These are phyloP conservation scores for Catocala fraxini DNA, from an alignment of 2,888 invertebrate species.

Conservation along the genomic window DNA sequence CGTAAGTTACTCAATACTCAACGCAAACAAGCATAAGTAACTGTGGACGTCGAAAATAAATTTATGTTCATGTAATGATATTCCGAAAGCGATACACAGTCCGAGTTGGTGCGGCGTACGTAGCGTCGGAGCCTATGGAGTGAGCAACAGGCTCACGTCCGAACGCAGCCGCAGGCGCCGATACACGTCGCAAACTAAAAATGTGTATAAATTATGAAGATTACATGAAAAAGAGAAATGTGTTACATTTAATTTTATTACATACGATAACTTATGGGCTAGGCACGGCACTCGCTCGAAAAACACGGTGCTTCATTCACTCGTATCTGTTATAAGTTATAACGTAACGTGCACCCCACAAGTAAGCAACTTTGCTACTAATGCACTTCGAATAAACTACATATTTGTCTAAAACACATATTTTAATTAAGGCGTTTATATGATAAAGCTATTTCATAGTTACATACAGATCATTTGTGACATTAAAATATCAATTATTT, in stretches of 20 bases:
- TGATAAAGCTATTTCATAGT: slow-evolving; percentile 65
- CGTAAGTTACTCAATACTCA: slow-evolving; percentile 44
- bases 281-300: slow-evolving; percentile 80
- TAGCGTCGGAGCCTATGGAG: slow-evolving; percentile 38
- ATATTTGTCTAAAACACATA: slow-evolving; percentile 22
- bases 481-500: slow-evolving; percentile 87
- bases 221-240: slow-evolving; percentile 87
- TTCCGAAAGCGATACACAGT: slow-evolving; percentile 56
- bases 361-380: slow-evolving; percentile 36
- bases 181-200: slow-evolving; percentile 83
- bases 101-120: slow-evolving; percentile 45
- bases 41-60: slow-evolving; percentile 56
- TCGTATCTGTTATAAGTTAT: slow-evolving; percentile 48
- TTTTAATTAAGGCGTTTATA: slow-evolving; percentile 58
- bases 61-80: slow-evolving; percentile 64
- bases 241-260: slow-evolving; percentile 88
- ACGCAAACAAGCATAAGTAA: slow-evolving; percentile 60
- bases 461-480: slow-evolving; percentile 86
- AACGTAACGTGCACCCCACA: slow-evolving; percentile 29
- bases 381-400: slow-evolving; percentile 26
- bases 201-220: slow-evolving; percentile 86
- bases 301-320: slow-evolving; percentile 71
- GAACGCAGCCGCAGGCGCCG: slow-evolving; percentile 70
- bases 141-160: slow-evolving; percentile 43
- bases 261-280: slow-evolving; percentile 85